Percentiles rank a stretch among this genome's conserved stretches.
phyloP scores from a whole-genome alignment of 2,888 invertebrate species.

The Brachyptera risi region DNA sequence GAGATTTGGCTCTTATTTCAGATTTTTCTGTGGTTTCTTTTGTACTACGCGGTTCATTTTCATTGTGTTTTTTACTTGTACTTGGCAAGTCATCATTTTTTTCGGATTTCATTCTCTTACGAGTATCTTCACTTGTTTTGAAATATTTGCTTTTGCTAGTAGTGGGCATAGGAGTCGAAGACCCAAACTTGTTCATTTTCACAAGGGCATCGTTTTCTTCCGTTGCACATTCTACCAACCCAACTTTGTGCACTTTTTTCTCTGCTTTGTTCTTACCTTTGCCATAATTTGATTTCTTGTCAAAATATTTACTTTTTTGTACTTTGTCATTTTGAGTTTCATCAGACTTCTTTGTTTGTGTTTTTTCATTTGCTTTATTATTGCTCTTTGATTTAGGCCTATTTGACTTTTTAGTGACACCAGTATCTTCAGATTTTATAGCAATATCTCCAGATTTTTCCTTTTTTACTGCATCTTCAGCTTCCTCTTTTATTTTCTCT shows the following conservation, averaged over 20 bases:
- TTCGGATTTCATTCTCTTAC: not conserved
- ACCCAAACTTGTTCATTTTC: no score
- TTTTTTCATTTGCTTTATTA: constrained; percentile 34
- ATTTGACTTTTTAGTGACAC: constrained; percentile 32
- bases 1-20: no score
- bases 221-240: no score
- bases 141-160: constrained; percentile 8
- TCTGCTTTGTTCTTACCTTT: no score
- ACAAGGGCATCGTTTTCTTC: no score
- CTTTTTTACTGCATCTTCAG: constrained; percentile 32
- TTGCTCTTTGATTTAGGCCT: constrained; percentile 39
- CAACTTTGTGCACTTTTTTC: no score
- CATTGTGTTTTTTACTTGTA: not conserved
- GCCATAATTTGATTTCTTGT: not conserved
- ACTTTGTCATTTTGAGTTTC: constrained; percentile 9
- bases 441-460: no score
- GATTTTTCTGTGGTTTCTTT: no score
- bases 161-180: no score
- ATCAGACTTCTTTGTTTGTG: constrained; percentile 7
- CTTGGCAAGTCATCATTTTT: not conserved
- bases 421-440: no score
- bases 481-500: constrained; percentile 39
- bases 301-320: constrained; percentile 15
- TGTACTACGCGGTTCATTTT: no score
- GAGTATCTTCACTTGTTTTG: constrained; percentile 5